phyloP scores from a whole-genome alignment of 2,113 vertebrate genomes.

The Harpagus bidentatus region DNA sequence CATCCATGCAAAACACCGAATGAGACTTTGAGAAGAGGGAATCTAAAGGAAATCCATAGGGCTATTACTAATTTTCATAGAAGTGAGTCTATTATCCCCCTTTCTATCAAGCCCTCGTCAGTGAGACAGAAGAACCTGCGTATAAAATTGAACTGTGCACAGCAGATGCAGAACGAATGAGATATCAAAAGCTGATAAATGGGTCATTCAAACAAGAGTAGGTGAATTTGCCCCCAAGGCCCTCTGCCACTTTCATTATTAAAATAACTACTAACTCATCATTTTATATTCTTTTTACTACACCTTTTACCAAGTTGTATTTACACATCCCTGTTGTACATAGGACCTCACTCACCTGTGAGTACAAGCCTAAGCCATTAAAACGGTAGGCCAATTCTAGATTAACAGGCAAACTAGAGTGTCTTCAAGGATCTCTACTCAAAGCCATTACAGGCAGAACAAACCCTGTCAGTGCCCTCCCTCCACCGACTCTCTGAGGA shows the following conservation, averaged over 20 bases:
- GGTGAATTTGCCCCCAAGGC: not conserved
- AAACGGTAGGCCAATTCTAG: not conserved
- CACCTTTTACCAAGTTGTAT: not conserved
- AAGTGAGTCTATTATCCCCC: not conserved
- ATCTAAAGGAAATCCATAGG: not conserved
- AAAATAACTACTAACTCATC: not conserved
- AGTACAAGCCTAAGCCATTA: not conserved
- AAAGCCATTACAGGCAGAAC: not conserved
- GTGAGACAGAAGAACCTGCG: fast-evolving
- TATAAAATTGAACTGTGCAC: not conserved
- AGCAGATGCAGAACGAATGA: not conserved
- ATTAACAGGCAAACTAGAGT: not conserved
- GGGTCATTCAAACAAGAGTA: not conserved
- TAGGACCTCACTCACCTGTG: not conserved
- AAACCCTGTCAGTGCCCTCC: not conserved
- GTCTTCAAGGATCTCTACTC: not conserved
- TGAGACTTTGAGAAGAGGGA: not conserved
- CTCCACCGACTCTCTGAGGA: not conserved
- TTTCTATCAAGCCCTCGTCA: not conserved
- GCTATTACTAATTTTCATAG: not conserved
- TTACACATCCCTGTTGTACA: not conserved
- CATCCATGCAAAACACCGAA: not conserved
- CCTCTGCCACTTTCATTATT: not conserved
- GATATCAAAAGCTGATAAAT: not conserved
- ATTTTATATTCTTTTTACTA: not conserved